Evolutionary conservation across 1,140 invertebrate species (phyloP).

Genomic region (Caenorhabditis elegans): DNA sequence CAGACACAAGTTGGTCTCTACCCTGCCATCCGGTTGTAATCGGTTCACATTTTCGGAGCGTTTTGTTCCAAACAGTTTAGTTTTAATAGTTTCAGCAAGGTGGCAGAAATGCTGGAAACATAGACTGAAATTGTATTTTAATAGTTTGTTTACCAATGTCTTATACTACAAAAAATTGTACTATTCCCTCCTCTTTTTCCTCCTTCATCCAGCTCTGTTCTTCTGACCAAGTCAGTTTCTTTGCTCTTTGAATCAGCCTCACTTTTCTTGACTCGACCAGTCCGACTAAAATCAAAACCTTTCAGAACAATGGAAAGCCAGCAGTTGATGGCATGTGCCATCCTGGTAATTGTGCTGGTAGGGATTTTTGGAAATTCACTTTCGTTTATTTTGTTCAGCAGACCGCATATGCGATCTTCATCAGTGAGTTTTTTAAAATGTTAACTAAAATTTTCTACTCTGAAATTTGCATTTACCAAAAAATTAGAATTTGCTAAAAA

Average conservation of each 20-base stretch:
- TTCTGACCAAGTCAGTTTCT: neutral
- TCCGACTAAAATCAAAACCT: neutral
- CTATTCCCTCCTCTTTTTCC: neutral
- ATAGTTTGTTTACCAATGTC: neutral
- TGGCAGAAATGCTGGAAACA: neutral
- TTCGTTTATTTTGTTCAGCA: conserved; percentile 51
- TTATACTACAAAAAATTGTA: neutral
- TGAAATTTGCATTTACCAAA: no score
- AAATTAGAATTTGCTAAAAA: no score
- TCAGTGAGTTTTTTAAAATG: conserved; percentile 44
- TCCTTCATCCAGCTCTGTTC: neutral
- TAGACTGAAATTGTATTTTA: conserved; percentile 18
- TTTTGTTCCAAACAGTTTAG: no score
- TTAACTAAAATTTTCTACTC: no score
- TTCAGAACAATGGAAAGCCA: conserved; percentile 41
- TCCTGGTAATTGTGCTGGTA: conserved; percentile 45
- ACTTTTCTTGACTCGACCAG: neutral
- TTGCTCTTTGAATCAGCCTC: neutral
- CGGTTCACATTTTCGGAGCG: neutral
- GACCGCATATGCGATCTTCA: conserved; percentile 49
- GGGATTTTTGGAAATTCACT: conserved; percentile 49
- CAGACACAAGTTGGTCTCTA: neutral
- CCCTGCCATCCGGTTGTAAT: neutral
- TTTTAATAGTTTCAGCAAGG: neutral
- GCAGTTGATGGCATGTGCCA: conserved; percentile 50